Conservation (phyloP, 2,888 invertebrate genomes). For the Acanthosepion esculentum region DNA sequence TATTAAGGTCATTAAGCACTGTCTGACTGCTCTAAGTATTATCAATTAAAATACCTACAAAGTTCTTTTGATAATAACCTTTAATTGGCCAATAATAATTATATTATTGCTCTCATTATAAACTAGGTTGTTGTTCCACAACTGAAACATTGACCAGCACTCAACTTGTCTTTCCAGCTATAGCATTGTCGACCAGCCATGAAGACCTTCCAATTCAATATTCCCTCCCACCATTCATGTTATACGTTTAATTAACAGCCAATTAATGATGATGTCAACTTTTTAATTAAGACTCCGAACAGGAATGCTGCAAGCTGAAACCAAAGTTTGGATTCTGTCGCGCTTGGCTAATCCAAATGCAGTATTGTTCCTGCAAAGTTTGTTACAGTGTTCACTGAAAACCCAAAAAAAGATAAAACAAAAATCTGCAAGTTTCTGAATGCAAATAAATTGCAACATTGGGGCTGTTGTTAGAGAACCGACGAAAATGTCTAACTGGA, state of each 20-base stretch:
- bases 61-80: slow-evolving; percentile 18
- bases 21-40: background rate
- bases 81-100: slow-evolving; percentile 22
- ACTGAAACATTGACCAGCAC: background rate
- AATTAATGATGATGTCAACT: slow-evolving; percentile 7
- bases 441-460: too few relatives aligned
- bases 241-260: slow-evolving; percentile 15
- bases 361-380: background rate
- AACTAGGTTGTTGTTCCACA: background rate
- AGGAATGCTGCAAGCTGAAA: background rate
- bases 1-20: background rate
- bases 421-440: too few relatives aligned
- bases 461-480: too few relatives aligned
- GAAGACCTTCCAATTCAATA: background rate
- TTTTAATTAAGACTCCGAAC: background rate
- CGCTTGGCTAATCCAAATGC: background rate
- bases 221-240: background rate
- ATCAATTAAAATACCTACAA: background rate
- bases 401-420: too few relatives aligned
- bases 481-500: too few relatives aligned
- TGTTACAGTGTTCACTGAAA: too few relatives aligned
- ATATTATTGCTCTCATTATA: background rate
- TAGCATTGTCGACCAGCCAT: background rate
- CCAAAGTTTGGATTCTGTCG: background rate
- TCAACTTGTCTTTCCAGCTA: background rate